Evolutionary conservation across 2,888 invertebrate species (phyloP), one percentile per base, ranked within the genome.

Genomic region (Watsonalla cultraria): DNA sequence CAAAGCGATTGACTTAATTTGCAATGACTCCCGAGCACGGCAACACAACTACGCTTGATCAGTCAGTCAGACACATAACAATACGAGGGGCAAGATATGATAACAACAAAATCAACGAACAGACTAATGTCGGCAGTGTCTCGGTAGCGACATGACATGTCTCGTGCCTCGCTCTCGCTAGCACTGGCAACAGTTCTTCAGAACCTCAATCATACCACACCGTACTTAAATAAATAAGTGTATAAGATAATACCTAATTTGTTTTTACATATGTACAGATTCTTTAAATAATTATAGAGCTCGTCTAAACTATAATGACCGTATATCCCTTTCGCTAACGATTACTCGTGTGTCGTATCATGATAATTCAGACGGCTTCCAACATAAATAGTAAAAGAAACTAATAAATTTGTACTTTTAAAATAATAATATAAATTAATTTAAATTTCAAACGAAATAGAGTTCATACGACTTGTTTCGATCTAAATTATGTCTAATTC

Each of bases 231-330:
- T 90, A 90, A 90, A 88, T 89, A 88, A 84, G 82, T 85, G 82
- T 86, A 84, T 82, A 80, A 74, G 76, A 84, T 82, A 84, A 83
- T 84, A 86, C 80, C 82, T 86, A 87, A 80, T 76, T 78, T 77
- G 78, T 88, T 87, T 90, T 86, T 90, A 90, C 90, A 90, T 90
- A 90, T 90, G 78, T 90, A 90, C 90, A 90, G 70, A 78, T 81
- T 79, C 73, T 80, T 83, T 79, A 86, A 84, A 84, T 80, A 83
- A 84, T 78, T 74, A 79, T 82, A 42, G 42, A 11, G 42, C 11
- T 42, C 42, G 11, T 42, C 42, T 42, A 11, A 42, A 42, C 42
- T 42, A 42, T 11, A 8, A 11, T 42, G 42, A 11, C 42, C 0
- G 24, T 24, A 24, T 24, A 24, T 24, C 11, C 11, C 11, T 37